These are phyloP conservation scores for Sinocyclocheilus grahami DNA, from an alignment of 2,113 vertebrate species.

Conservation along the genomic window DNA sequence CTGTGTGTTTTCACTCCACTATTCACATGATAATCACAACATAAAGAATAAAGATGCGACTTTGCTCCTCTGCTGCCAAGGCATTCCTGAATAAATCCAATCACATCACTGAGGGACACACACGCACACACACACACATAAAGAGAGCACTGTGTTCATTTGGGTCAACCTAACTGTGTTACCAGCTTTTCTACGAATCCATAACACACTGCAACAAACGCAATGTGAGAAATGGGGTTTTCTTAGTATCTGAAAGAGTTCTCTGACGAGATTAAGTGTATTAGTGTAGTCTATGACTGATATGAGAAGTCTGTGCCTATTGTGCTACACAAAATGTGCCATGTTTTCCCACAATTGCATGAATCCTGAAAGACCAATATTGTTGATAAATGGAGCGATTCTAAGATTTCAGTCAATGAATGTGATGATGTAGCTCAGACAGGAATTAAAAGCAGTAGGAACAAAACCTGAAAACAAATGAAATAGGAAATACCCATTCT, in stretches of 20 bases:
- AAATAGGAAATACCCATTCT: neutral
- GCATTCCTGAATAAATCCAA: conserved; percentile 42
- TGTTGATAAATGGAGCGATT: neutral
- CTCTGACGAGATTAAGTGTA: neutral
- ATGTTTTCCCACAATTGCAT: neutral
- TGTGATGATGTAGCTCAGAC: neutral
- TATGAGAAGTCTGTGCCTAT: neutral
- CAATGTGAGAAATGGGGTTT: neutral
- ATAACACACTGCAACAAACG: neutral
- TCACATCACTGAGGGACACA: conserved; percentile 1
- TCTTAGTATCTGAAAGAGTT: neutral
- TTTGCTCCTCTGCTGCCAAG: neutral
- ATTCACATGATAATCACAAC: neutral
- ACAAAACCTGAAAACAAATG: neutral
- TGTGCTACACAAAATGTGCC: neutral
- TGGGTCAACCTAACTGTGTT: neutral
- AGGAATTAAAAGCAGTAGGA: neutral
- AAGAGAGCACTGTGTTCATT: neutral
- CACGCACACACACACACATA: conserved; percentile 1
- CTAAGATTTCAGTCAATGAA: neutral
- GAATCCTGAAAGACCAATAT: neutral
- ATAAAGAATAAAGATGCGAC: neutral
- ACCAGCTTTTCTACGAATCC: neutral
- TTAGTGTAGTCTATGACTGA: neutral
- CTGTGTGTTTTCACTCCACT: neutral